Conservation (phyloP, 2,113 vertebrate species). For the Orthochromis malagaraziensis region DNA sequence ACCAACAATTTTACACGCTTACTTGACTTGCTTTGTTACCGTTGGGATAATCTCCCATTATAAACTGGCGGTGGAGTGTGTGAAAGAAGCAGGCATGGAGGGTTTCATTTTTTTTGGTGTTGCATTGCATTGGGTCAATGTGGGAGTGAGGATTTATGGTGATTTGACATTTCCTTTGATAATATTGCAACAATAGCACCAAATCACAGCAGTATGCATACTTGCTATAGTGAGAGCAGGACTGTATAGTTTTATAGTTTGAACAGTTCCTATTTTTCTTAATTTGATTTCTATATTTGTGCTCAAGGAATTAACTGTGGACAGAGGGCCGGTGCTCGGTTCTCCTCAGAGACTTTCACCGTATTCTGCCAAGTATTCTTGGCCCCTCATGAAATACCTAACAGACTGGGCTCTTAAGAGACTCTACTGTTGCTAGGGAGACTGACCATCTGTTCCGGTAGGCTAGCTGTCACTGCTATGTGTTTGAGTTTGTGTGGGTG, state of each 20-base stretch:
- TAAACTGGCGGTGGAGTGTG: neutral
- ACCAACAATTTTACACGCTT: neutral
- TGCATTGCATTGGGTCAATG: neutral
- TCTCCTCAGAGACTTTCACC: neutral
- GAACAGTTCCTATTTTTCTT: neutral
- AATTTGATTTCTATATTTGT: neutral
- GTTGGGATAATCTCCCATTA: neutral
- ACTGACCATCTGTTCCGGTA: constrained; percentile 62
- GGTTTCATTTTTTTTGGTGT: neutral
- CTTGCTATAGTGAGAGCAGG: neutral
- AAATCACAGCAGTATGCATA: neutral
- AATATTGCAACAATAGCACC: neutral
- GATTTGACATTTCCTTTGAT: neutral
- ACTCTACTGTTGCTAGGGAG: constrained; percentile 62
- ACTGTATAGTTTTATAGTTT: neutral
- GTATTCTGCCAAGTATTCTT: constrained; percentile 40
- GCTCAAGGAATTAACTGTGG: neutral
- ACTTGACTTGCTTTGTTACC: neutral
- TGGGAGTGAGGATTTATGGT: neutral
- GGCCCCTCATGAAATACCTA: constrained; percentile 44
- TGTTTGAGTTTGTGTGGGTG: constrained; percentile 20
- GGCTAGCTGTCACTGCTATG: constrained; percentile 14
- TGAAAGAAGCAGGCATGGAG: neutral
- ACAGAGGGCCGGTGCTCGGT: neutral
- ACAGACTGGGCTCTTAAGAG: constrained; percentile 50